A percentile compares a stretch with the other conserved stretches of the same genome.
phyloP scores from a whole-genome alignment of 2,797 vertebrate genomes.

The Hydrophis major region DNA sequence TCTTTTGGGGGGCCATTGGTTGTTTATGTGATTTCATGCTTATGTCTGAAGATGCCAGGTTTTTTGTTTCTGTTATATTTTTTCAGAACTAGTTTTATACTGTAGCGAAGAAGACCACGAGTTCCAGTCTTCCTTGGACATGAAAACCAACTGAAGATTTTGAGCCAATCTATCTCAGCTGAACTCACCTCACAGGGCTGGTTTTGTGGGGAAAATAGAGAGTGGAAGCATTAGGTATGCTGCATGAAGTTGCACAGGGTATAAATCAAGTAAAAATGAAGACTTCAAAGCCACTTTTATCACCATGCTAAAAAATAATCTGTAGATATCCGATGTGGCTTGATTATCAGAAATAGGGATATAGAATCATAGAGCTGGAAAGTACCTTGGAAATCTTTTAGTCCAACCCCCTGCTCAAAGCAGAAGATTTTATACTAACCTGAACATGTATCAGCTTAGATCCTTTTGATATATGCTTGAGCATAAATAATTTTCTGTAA shows the following conservation, averaged over 20 bases:
- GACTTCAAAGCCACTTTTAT: background rate
- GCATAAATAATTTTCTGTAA: background rate
- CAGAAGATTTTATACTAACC: background rate
- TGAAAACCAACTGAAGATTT: background rate
- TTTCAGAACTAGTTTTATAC: background rate
- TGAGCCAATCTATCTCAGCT: background rate
- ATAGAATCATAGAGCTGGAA: background rate
- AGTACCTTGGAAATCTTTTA: background rate
- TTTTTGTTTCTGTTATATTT: background rate
- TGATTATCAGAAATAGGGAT: background rate
- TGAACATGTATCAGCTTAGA: background rate
- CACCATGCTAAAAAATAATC: background rate
- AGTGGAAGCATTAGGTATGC: background rate
- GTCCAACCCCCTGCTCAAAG: background rate
- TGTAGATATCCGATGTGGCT: background rate
- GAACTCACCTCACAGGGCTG: background rate
- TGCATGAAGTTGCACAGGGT: background rate
- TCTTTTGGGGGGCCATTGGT: background rate
- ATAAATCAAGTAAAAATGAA: background rate
- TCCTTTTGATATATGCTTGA: background rate
- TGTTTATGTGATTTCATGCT: background rate
- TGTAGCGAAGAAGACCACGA: background rate
- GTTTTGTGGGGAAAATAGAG: background rate
- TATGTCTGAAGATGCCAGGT: background rate
- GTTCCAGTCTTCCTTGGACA: background rate